phyloP scores from a whole-genome alignment of 2,113 vertebrate species.

The Myrmecobius fasciatus region DNA sequence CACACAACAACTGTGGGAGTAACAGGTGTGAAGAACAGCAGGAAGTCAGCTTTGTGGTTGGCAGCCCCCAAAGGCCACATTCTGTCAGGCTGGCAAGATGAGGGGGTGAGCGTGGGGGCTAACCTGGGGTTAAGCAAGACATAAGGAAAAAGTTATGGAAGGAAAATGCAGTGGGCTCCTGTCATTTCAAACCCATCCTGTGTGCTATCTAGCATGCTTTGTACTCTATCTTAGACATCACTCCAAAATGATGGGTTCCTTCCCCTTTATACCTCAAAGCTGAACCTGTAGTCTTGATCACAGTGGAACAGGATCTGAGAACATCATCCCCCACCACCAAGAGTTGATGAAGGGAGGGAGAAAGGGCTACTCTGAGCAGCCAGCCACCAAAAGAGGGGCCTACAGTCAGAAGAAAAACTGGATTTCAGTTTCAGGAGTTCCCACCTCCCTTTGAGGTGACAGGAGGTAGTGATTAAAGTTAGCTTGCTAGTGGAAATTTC shows the following conservation, averaged over 20 bases:
- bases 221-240: not conserved
- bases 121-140: not conserved
- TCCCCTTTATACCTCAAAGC: not conserved
- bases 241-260: not conserved
- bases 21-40: slow-evolving; percentile 72
- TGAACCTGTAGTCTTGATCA: not conserved
- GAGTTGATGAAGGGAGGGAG: not conserved
- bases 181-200: not conserved
- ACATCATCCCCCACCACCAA: not conserved
- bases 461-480: too few relatives aligned
- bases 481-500: not conserved
- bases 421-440: not conserved
- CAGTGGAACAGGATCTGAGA: not conserved
- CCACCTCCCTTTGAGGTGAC: not conserved
- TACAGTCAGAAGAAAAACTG: not conserved
- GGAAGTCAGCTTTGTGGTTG: slow-evolving; percentile 48
- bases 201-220: not conserved
- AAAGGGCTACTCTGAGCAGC: not conserved
- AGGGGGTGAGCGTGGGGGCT: not conserved
- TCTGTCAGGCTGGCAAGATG: not conserved
- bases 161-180: not conserved
- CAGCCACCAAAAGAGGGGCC: not conserved
- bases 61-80: fast-evolving
- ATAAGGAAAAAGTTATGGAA: not conserved
- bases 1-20: slow-evolving; percentile 66